phyloP scores from a whole-genome alignment of 2,113 vertebrate species.

The Copsychus sechellarum region DNA sequence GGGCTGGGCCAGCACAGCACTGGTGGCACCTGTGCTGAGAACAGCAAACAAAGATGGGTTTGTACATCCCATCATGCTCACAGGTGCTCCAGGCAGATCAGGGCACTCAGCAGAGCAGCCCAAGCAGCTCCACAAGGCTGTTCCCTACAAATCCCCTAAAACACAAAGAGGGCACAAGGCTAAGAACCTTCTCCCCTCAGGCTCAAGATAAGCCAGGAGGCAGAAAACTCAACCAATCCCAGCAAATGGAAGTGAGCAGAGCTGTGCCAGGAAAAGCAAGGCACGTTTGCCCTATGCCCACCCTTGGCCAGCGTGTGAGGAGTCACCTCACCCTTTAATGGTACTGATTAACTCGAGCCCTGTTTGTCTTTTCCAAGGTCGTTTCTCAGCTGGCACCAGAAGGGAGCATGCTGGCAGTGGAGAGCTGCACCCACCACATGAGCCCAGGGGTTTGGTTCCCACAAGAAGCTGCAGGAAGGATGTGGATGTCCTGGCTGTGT shows the following conservation, averaged over 20 bases:
- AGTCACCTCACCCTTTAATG: not conserved
- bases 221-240: not conserved
- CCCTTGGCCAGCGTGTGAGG: fast-evolving
- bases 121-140: not conserved
- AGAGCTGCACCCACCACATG: fast-evolving
- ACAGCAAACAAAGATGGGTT: not conserved
- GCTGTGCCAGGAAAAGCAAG: not conserved
- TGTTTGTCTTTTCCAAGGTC: not conserved
- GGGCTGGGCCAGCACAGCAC: not conserved
- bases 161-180: not conserved
- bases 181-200: not conserved
- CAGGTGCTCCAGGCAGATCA: not conserved
- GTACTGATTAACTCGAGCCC: constrained; percentile 1
- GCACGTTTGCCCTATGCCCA: not conserved
- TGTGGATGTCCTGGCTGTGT: not conserved
- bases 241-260: fast-evolving
- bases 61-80: not conserved
- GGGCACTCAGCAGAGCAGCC: not conserved
- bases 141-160: not conserved
- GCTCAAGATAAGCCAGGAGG: not conserved
- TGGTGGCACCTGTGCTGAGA: not conserved
- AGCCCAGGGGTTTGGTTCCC: not conserved
- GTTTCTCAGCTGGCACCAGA: not conserved
- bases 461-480: not conserved
- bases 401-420: fast-evolving